Conservation (phyloP, 2,797 vertebrate species). For the Myotis daubentonii region DNA sequence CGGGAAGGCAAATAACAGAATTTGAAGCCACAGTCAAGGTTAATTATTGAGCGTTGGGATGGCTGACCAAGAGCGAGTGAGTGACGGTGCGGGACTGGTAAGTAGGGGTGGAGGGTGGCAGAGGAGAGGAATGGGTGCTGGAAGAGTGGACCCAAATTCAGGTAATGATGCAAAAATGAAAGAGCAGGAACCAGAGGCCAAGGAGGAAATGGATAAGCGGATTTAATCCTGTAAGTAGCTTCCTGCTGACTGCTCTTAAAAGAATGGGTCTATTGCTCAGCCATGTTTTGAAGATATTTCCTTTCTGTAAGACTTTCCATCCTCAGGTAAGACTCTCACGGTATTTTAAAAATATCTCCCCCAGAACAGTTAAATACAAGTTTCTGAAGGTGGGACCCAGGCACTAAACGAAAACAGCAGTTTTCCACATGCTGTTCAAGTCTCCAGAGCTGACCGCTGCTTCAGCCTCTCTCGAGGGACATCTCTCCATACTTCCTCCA, state of each 20-base stretch:
- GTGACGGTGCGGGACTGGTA: no score
- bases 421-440: neutral
- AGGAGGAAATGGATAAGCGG: neutral
- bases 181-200: neutral
- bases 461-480: no score
- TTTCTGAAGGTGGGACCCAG: neutral
- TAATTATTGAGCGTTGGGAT: neutral
- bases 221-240: neutral
- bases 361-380: neutral
- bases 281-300: neutral
- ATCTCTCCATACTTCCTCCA: neutral
- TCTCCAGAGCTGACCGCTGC: neutral
- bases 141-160: neutral
- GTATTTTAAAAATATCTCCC: constrained; percentile 30
- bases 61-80: no score
- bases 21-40: neutral
- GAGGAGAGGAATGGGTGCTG: neutral
- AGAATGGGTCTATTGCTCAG: neutral
- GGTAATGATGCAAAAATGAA: neutral
- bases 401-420: neutral
- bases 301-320: neutral
- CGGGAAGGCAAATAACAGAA: neutral
- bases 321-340: neutral
- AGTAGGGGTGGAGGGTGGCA: neutral
- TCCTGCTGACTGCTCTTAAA: neutral